These are phyloP conservation scores for Lasioglossum zephyrum DNA, from an alignment of 2,888 invertebrate genomes.

Conservation along the genomic window DNA sequence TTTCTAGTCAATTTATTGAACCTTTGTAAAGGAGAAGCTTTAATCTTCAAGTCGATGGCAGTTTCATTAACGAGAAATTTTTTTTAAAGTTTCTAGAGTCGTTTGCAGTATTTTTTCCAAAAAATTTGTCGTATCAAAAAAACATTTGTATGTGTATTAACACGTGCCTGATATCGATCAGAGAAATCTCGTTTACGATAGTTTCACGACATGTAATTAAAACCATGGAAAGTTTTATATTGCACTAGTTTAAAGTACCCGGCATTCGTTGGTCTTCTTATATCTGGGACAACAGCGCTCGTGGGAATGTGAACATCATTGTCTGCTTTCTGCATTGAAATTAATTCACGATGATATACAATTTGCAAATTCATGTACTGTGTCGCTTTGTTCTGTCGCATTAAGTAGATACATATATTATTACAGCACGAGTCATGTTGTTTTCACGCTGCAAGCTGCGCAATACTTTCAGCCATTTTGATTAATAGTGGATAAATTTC, in stretches of 20 bases:
- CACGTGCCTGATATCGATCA: neutral
- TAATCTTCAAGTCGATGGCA: no score
- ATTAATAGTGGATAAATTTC: no score
- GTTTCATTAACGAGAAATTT: no score
- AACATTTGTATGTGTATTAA: no score
- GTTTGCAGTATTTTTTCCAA: no score
- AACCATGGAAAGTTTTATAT: neutral
- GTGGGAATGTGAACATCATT: neutral
- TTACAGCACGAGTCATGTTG: neutral
- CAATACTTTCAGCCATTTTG: neutral
- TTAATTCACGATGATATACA: neutral
- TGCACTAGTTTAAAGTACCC: neutral
- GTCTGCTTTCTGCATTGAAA: neutral
- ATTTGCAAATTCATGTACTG: neutral
- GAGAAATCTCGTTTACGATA: neutral
- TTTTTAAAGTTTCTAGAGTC: no score
- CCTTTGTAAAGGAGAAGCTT: no score
- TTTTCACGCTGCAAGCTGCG: neutral
- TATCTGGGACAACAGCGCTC: neutral
- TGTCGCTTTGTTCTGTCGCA: neutral
- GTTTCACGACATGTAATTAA: neutral
- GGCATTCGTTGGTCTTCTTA: neutral
- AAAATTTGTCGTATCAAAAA: no score
- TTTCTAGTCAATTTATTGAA: no score
- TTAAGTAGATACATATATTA: neutral